phyloP scores from a whole-genome alignment of 2,888 invertebrate species.

The Osmoderma eremita region DNA sequence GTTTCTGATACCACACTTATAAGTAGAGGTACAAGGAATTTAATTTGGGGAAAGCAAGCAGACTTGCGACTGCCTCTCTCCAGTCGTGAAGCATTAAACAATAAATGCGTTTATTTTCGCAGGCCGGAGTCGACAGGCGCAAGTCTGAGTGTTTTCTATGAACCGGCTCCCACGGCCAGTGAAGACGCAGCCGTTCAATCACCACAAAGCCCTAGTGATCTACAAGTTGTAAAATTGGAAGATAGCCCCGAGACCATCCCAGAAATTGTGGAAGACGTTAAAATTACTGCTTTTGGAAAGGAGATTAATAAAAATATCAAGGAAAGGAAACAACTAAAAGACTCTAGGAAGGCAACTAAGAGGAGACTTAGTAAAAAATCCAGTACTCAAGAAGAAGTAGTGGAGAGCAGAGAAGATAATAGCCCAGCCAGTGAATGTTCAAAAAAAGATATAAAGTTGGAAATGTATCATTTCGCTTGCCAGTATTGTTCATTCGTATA shows the following conservation, averaged over 20 bases:
- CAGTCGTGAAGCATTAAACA: constrained; percentile 13
- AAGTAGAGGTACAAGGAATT: not conserved
- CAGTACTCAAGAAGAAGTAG: not conserved
- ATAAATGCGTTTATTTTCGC: constrained; percentile 50
- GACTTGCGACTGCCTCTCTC: constrained; percentile 40
- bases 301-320: not conserved
- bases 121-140: constrained; percentile 51
- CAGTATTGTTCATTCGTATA: constrained; percentile 55
- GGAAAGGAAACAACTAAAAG: not conserved
- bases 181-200: constrained; percentile 25
- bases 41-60: constrained; percentile 39
- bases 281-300: not conserved
- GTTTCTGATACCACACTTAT: no score
- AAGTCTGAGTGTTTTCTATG: constrained; percentile 56
- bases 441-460: constrained; percentile 22
- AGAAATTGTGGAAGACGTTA: not conserved
- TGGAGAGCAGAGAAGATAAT: constrained; percentile 4
- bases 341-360: constrained; percentile 3
- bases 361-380: constrained; percentile 5
- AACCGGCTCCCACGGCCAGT: constrained; percentile 39
- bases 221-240: constrained; percentile 1
- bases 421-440: not conserved
- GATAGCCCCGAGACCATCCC: not conserved
- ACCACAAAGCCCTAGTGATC: not conserved
- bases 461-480: constrained; percentile 51